These are phyloP conservation scores for Uromys caudimaculatus DNA, from an alignment of 2,797 vertebrate species.

Conservation along the genomic window DNA sequence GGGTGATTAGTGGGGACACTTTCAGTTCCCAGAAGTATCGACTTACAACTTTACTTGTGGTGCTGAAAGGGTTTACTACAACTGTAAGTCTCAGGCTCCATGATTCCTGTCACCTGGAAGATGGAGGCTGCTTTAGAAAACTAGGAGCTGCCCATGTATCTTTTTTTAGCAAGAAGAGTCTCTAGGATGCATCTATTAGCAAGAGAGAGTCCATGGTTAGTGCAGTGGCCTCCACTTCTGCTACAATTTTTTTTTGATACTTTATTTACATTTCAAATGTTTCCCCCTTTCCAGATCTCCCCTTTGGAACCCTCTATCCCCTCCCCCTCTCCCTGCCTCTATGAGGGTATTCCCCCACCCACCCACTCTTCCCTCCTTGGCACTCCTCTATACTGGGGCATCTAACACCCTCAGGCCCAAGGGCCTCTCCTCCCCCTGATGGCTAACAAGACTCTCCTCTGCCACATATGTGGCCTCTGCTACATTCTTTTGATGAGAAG, in stretches of 20 bases:
- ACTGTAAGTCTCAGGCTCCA: not conserved
- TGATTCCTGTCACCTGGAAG: not conserved
- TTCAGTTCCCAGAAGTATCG: not conserved
- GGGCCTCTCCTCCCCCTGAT: too few relatives aligned
- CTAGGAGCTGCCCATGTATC: not conserved
- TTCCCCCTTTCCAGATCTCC: too few relatives aligned
- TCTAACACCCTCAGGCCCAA: too few relatives aligned
- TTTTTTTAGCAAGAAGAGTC: not conserved
- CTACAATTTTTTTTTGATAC: not conserved
- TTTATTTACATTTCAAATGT: too few relatives aligned
- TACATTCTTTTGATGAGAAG: not conserved
- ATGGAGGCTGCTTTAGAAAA: not conserved
- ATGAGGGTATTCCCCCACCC: too few relatives aligned
- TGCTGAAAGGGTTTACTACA: not conserved
- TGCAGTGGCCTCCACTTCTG: not conserved
- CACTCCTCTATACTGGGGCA: too few relatives aligned
- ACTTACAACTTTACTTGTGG: not conserved
- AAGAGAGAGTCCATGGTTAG: not conserved
- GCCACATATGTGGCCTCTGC: too few relatives aligned
- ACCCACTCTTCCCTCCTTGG: too few relatives aligned
- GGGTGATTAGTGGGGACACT: fast-evolving
- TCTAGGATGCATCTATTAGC: not conserved
- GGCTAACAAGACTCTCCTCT: too few relatives aligned
- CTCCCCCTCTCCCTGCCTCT: too few relatives aligned
- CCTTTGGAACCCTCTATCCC: too few relatives aligned